Base-by-base conservation (phyloP, 2,888 invertebrate genomes). In the Noctua pronuba region DNA sequence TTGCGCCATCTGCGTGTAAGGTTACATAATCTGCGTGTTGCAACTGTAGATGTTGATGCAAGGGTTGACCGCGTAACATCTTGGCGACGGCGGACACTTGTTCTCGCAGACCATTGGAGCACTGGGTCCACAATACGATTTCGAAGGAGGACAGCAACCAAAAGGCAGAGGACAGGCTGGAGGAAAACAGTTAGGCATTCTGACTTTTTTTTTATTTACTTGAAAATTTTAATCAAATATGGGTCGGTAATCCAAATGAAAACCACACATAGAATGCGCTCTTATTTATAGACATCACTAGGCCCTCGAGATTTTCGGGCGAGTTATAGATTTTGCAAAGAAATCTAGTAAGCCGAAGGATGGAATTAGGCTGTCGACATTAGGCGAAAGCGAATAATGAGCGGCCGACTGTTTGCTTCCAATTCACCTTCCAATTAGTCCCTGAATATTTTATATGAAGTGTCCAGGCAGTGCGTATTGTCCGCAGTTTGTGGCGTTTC, bases 21-120 rank as follows among this genome's bases (percentile, higher is more conserved):
- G n/a, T 73, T 78, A 96, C 94, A 96, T 93, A 52, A 96, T 95
- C 87, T 96, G 96, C n/a, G 96, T 96, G 77, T 95, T 89, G 85
- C 95, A 95, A 88, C 96, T 96, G 92, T 96, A 96, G 85, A 96
- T 95, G 82, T 96, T 96, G 90, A 96, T 96, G 88, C 95, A 95
- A 4, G 96, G 96, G 79, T 94, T 94, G 62, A 94, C 90, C 44
- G 92, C 91, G 77, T 92, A 92, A 75, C 90, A 89, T 76, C 93
- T 92, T 62, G 92, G 90, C 10, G 86, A 77, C 16, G 92, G 92
- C 3, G 93, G 92, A 8, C 88, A 80, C 67, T 83, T 90, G 78
- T 84, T 91, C n/a, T 91, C 87, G 81, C 92, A 94, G 52, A 90
- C 28, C 80, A 91, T 88, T 0, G 92, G 90, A 16, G 80, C 77